Conservation (phyloP, 2,113 vertebrate genomes). For the Cephalopholis sonnerati region DNA sequence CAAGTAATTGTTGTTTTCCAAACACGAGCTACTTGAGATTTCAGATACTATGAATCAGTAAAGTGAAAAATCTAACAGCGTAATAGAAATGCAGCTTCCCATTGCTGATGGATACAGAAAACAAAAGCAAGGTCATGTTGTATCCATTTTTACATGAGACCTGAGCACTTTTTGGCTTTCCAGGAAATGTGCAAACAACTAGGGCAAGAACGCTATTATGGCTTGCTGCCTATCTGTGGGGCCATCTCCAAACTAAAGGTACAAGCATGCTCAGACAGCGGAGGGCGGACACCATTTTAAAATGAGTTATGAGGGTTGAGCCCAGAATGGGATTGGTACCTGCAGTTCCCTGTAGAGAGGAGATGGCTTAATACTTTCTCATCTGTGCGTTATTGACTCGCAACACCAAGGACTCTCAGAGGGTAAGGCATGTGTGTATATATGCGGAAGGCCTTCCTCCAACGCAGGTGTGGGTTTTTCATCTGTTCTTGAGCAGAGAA, state of each 20-base stretch:
- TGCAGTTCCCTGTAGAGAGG: slow-evolving; percentile 15
- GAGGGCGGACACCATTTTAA: neutral
- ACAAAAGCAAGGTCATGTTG: neutral
- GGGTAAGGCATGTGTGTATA: neutral
- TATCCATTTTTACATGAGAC: slow-evolving; percentile 1
- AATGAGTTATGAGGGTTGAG: slow-evolving; percentile 21
- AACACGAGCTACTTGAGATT: neutral
- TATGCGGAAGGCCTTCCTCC: neutral
- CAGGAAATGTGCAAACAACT: slow-evolving; percentile 14
- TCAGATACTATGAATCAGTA: neutral
- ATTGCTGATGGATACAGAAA: neutral
- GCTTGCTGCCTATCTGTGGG: slow-evolving; percentile 3
- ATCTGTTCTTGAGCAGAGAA: slow-evolving; percentile 4
- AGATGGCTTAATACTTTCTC: slow-evolving; percentile 22
- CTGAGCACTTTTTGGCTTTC: neutral
- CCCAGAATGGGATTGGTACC: slow-evolving; percentile 6
- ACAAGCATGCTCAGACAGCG: slow-evolving; percentile 15
- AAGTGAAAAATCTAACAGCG: neutral
- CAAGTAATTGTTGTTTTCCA: neutral
- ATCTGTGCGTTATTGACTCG: slow-evolving; percentile 23
- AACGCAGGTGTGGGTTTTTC: neutral
- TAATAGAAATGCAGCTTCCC: neutral
- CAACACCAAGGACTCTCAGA: slow-evolving; percentile 28
- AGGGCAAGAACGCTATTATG: neutral
- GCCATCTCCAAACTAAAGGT: slow-evolving; percentile 29